Evolutionary conservation across 2,797 vertebrate species (phyloP).

Genomic region (Coendou prehensilis): DNA sequence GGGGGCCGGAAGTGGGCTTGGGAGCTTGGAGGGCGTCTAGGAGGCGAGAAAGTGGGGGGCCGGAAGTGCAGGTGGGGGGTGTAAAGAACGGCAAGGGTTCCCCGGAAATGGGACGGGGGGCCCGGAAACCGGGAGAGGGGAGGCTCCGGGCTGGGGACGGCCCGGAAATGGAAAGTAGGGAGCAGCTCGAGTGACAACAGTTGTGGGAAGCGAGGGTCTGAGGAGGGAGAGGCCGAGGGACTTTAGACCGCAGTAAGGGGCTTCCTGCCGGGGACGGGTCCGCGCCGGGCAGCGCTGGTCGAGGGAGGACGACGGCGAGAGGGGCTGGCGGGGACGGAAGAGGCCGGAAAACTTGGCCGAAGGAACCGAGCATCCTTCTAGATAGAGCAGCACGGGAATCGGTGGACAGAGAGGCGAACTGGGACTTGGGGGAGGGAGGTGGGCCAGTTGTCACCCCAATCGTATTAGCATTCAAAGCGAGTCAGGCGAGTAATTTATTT

Average conservation of each 20-base stretch:
- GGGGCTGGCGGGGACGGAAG: not conserved
- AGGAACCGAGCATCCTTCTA: not conserved
- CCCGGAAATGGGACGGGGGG: slow-evolving; percentile 84
- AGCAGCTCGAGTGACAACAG: slow-evolving; percentile 82
- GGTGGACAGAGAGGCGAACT: not conserved
- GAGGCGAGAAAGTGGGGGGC: slow-evolving; percentile 83
- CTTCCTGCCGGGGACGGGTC: slow-evolving; percentile 10
- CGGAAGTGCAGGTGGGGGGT: slow-evolving; percentile 85
- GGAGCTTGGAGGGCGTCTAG: slow-evolving; percentile 77
- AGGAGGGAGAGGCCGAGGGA: slow-evolving; percentile 70
- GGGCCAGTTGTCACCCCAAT: slow-evolving; percentile 53
- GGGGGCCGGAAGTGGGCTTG: slow-evolving; percentile 76
- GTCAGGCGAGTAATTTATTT: slow-evolving; percentile 67
- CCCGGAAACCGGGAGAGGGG: slow-evolving; percentile 81
- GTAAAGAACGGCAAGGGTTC: slow-evolving; percentile 76
- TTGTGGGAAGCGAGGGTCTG: slow-evolving; percentile 76
- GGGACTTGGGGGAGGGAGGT: slow-evolving; percentile 48
- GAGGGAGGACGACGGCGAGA: not conserved
- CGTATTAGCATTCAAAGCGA: not conserved
- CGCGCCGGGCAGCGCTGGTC: slow-evolving; percentile 1
- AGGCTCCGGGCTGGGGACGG: slow-evolving; percentile 70
- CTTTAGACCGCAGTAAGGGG: slow-evolving; percentile 69
- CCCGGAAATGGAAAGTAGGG: slow-evolving; percentile 85
- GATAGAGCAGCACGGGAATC: not conserved
- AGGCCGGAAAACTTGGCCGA: slow-evolving; percentile 57